A percentile compares a stretch with the other conserved stretches of the same genome.
Conservation (phyloP, 2,113 vertebrate species). For the Pachyramphus minor region DNA sequence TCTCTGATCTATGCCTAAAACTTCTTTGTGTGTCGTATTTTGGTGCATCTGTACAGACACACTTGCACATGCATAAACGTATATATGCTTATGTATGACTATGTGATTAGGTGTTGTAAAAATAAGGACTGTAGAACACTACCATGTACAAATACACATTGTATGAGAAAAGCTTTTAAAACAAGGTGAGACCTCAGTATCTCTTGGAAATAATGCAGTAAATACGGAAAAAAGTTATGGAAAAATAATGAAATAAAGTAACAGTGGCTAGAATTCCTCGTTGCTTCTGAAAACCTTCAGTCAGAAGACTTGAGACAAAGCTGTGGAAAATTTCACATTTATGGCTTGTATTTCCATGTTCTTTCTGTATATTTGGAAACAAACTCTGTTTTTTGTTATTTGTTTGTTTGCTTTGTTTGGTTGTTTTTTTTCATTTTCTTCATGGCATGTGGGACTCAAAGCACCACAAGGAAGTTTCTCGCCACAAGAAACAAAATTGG, state of each 20-base stretch:
- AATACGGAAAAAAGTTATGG: neutral
- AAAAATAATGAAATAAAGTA: neutral
- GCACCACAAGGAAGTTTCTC: constrained; percentile 48
- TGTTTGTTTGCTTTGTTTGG: no score
- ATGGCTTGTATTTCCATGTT: neutral
- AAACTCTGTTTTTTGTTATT: neutral
- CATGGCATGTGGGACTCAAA: constrained; percentile 65
- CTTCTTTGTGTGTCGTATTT: neutral
- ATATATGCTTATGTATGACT: accelerated
- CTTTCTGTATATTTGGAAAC: neutral
- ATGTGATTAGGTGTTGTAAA: neutral
- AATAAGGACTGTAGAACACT: neutral
- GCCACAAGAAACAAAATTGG: constrained; percentile 54
- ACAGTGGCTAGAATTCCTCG: neutral
- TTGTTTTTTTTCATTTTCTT: neutral
- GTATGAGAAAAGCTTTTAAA: neutral
- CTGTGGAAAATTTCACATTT: neutral
- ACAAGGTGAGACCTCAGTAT: neutral
- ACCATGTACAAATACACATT: accelerated
- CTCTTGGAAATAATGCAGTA: neutral
- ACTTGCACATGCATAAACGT: accelerated
- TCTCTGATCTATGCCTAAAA: neutral
- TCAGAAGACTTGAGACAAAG: neutral
- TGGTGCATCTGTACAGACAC: neutral
- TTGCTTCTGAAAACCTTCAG: neutral